phyloP scores from a whole-genome alignment of 1,140 invertebrate species.

The Drosophila carrolli region DNA sequence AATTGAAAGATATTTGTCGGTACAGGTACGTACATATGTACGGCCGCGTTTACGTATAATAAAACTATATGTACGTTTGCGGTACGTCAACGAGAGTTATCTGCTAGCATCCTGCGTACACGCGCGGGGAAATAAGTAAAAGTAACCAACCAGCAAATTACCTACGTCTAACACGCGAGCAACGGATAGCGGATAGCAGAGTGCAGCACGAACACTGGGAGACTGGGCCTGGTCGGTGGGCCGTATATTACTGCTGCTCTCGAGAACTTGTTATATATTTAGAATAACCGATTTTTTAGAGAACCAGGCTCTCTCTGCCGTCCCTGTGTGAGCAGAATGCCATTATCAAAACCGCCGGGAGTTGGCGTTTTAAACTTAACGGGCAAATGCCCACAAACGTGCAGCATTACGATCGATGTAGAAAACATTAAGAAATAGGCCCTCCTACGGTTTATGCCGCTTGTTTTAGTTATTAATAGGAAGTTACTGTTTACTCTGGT shows the following conservation, averaged over 20 bases:
- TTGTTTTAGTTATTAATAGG: background rate
- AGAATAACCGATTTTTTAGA: slow-evolving; percentile 51
- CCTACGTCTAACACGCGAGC: slow-evolving; percentile 70
- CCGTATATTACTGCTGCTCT: slow-evolving; percentile 68
- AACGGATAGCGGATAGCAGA: slow-evolving; percentile 73
- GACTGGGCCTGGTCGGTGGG: slow-evolving; percentile 39
- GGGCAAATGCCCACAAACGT: background rate
- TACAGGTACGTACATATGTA: slow-evolving; percentile 6
- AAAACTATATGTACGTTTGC: background rate
- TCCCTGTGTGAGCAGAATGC: background rate
- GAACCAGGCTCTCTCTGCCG: slow-evolving; percentile 5
- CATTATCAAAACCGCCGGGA: background rate
- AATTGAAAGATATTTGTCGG: slow-evolving; percentile 38
- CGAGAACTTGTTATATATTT: slow-evolving; percentile 71
- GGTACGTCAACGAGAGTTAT: background rate
- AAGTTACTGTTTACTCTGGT: background rate
- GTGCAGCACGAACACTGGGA: slow-evolving; percentile 78
- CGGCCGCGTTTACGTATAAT: slow-evolving; percentile 1
- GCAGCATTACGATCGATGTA: background rate
- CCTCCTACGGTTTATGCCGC: background rate
- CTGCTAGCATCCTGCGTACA: slow-evolving; percentile 2
- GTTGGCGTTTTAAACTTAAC: slow-evolving; percentile 5
- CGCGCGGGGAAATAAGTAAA: slow-evolving; percentile 14
- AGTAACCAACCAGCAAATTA: slow-evolving; percentile 49
- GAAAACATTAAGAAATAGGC: background rate